These are phyloP conservation scores for Connochaetes taurinus DNA, from an alignment of 2,113 vertebrate species.

Conservation along the genomic window DNA sequence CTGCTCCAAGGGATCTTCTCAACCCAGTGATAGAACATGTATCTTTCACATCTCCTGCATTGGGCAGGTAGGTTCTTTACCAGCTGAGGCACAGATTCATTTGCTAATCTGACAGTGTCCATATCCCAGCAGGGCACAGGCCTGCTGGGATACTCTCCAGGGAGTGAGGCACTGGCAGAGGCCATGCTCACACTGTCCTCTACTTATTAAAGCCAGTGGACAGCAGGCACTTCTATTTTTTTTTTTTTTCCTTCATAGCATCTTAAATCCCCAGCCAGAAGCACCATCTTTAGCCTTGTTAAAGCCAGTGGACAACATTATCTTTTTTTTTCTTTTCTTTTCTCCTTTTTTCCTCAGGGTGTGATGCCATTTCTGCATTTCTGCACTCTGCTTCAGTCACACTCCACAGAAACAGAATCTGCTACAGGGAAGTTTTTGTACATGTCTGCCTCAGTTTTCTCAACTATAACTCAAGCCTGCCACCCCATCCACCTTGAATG, in stretches of 20 bases:
- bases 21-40: background rate
- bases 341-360: background rate
- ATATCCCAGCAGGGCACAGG: too few relatives aligned
- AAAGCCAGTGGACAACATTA: background rate
- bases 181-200: background rate
- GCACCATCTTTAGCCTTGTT: background rate
- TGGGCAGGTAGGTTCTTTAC: background rate
- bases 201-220: background rate
- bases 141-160: background rate
- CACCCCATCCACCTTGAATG: background rate
- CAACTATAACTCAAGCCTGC: background rate
- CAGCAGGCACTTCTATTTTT: background rate
- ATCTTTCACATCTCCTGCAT: background rate
- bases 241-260: background rate
- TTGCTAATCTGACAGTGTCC: too few relatives aligned
- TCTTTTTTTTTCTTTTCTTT: background rate
- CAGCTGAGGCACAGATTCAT: background rate
- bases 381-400: background rate
- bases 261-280: background rate
- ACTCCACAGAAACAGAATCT: background rate
- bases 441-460: background rate
- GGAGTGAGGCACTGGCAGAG: background rate
- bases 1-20: background rate
- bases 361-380: background rate
- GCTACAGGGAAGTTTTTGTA: background rate